Conservation (phyloP, 2,113 vertebrate species). For the Orthonyx spaldingii region DNA sequence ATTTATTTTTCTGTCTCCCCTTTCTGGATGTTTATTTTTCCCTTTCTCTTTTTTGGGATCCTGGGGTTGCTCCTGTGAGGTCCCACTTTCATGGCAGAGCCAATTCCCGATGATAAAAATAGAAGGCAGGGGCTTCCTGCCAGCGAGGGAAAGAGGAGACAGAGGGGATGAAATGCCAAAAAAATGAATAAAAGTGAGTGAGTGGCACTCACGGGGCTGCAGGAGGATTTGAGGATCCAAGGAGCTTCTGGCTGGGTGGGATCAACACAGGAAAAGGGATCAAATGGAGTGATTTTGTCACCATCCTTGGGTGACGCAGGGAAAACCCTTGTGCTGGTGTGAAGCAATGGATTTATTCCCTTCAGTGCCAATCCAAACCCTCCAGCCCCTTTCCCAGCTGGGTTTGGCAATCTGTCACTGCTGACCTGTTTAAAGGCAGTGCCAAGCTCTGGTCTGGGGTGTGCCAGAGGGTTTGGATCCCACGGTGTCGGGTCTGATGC, state of each 20-base stretch:
- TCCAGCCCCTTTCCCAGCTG: not conserved
- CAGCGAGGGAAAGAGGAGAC: not conserved
- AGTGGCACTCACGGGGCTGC: not conserved
- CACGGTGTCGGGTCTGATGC: accelerated
- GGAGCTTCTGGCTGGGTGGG: not conserved
- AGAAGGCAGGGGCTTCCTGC: not conserved
- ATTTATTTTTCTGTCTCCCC: not conserved
- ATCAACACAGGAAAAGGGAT: not conserved
- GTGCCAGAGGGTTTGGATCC: not conserved
- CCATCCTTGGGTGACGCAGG: accelerated
- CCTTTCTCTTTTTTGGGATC: not conserved
- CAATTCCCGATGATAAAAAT: not conserved
- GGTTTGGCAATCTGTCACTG: not conserved
- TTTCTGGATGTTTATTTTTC: not conserved
- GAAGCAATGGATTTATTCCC: not conserved
- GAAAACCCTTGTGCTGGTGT: not conserved
- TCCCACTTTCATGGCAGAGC: not conserved
- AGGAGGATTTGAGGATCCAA: not conserved
- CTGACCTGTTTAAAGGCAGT: not conserved
- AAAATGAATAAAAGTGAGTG: not conserved
- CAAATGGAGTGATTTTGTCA: not conserved
- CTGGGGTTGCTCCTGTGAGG: not conserved
- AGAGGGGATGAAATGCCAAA: not conserved
- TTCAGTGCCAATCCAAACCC: not conserved
- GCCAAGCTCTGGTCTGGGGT: not conserved